Evolutionary conservation across 2,888 invertebrate genomes (phyloP), one percentile per base, ranked within the genome.

Genomic region (Muscina levida): DNA sequence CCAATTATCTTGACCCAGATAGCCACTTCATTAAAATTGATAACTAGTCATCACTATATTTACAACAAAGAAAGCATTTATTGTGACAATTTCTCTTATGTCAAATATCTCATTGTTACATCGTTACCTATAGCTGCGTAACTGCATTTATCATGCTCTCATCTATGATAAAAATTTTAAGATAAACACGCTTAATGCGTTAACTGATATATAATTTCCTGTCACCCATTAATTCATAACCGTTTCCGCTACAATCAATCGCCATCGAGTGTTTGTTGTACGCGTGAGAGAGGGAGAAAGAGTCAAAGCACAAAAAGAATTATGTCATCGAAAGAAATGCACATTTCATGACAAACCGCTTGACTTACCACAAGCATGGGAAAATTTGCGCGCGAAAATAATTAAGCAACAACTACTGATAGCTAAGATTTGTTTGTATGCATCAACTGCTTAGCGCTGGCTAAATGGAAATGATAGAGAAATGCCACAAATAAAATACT

Each of bases 381-480:
- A 83, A 79, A 51, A 70, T 68, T 53, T 42, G 56, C 70, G 42
- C 46, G 68, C 48, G 70, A 68, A 73, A 70, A 78, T n/a, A n/a
- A n/a, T n/a, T n/a, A n/a, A 72, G 72, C 57, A 46, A 37, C 39
- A 44, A 42, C 11, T n/a, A 57, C n/a, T 31, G 26, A 37, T 48
- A 24, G 4, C 19, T 56, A 11, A 17, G 3, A 31, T 31, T 31
- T 31, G 31, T 15, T 3, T 17, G 39, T 19, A 19, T 62, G 39
- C 31, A 62, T 62, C 42, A 62, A 62, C 39, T 22, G 37, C 37
- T 42, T 42, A n/a, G n/a, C n/a, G 22, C 62, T 22, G 39, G 39
- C 62, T 39, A 31, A 31, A 31, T 31, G 62, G 42, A 62, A 62
- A 62, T 62, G 62, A 42, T 17, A 42, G 13, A 62, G 51, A 68